Conservation (phyloP, 2,888 invertebrate species). For the Pelosia muscerda region DNA sequence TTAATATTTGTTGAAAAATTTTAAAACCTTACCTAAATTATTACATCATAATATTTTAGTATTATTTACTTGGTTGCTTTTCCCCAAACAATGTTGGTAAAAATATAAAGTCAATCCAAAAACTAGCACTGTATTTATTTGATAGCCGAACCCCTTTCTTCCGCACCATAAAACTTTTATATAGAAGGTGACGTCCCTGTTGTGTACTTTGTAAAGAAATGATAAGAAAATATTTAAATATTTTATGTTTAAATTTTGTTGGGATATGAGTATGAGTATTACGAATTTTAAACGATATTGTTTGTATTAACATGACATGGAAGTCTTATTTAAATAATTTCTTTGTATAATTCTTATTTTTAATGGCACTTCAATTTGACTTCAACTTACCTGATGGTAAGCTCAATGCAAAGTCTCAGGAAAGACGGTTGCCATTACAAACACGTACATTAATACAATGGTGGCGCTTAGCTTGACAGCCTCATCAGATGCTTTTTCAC, state of each 20-base stretch:
- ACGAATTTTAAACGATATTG: not conserved
- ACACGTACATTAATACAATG: no score
- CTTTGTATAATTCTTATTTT: no score
- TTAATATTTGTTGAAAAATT: no score
- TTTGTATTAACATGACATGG: not conserved
- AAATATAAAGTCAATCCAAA: conserved; percentile 71
- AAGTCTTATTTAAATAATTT: no score
- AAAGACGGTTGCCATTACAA: no score
- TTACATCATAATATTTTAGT: no score
- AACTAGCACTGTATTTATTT: conserved; percentile 75
- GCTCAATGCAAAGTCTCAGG: no score
- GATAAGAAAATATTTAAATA: conserved; percentile 66
- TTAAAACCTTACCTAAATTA: no score
- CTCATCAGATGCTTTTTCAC: no score
- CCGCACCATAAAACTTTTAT: conserved; percentile 83
- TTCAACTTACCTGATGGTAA: no score
- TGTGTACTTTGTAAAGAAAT: conserved; percentile 76
- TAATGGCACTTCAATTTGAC: no score
- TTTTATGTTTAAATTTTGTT: conserved; percentile 14
- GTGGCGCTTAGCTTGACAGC: no score
- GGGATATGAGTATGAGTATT: not conserved
- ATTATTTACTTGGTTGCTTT: conserved; percentile 38
- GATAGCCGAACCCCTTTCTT: conserved; percentile 81
- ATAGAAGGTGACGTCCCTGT: conserved; percentile 75
- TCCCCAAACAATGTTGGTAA: conserved; percentile 47